phyloP scores from a whole-genome alignment of 1,140 invertebrate species.

The Rhopalosiphum padi region DNA sequence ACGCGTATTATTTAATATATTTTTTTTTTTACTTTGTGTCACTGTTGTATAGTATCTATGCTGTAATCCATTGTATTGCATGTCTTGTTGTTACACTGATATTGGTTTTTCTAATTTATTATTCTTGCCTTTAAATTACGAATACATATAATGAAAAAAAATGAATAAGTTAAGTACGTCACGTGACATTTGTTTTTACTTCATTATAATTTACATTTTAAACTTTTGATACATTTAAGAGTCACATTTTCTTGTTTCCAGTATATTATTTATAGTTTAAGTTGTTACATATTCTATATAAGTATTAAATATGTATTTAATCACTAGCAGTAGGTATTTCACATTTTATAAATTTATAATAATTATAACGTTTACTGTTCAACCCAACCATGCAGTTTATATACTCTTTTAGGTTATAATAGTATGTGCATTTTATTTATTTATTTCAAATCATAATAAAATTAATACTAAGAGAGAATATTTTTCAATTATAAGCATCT shows the following conservation, averaged over 20 bases:
- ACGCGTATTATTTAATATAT: too few relatives aligned
- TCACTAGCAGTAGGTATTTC: not conserved
- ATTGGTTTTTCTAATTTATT: not conserved
- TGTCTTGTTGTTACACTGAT: not conserved
- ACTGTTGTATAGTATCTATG: not conserved
- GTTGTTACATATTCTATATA: not conserved
- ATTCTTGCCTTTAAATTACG: not conserved
- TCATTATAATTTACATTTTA: not conserved
- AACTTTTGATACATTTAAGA: not conserved
- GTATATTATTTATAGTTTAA: not conserved
- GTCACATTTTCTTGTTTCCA: not conserved
- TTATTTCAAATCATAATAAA: not conserved
- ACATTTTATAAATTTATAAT: not conserved
- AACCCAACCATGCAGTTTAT: not conserved
- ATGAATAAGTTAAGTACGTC: not conserved
- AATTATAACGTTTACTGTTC: not conserved
- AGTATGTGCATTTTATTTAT: too few relatives aligned
- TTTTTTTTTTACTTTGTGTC: not conserved
- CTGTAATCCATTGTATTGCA: not conserved
- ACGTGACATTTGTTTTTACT: not conserved
- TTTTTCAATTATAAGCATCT: not conserved
- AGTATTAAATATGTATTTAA: not conserved
- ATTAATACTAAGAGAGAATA: not conserved
- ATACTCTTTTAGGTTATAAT: not conserved
- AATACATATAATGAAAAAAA: not conserved